Percentiles rank a stretch among this genome's conserved stretches.
phyloP scores from a whole-genome alignment of 2,888 invertebrate genomes.

The Boloria euphrosyne region DNA sequence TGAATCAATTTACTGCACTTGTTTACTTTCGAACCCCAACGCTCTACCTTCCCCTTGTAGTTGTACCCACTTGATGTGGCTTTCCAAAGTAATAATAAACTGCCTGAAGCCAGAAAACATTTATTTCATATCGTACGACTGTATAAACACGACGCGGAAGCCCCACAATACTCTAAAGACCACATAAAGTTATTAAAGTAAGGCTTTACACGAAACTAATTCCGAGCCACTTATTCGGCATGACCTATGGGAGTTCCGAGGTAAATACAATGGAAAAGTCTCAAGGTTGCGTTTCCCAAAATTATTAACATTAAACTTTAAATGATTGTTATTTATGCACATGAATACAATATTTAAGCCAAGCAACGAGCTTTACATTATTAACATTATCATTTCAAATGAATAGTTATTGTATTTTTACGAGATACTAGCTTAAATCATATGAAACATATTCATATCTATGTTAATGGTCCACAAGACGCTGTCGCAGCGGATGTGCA shows the following conservation, averaged over 20 bases:
- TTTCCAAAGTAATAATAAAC: slow-evolving; percentile 80
- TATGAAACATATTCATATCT: slow-evolving; percentile 38
- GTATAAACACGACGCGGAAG: slow-evolving; percentile 66
- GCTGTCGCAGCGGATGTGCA: slow-evolving; percentile 57
- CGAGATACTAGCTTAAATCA: not conserved
- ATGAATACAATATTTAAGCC: too few species aligned
- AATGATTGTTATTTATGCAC: too few species aligned
- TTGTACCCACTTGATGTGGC: slow-evolving; percentile 59
- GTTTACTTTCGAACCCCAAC: slow-evolving; percentile 73
- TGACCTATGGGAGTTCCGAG: slow-evolving; percentile 10
- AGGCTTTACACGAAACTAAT: slow-evolving; percentile 75
- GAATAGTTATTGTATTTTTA: not conserved
- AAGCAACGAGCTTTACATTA: too few species aligned
- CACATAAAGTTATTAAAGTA: slow-evolving; percentile 76
- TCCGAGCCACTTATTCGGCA: slow-evolving; percentile 44
- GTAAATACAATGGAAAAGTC: slow-evolving; percentile 32
- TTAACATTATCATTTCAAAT: too few species aligned
- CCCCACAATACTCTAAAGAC: slow-evolving; percentile 74
- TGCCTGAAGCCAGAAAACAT: slow-evolving; percentile 82
- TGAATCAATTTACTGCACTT: slow-evolving; percentile 71
- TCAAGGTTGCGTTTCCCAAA: slow-evolving; percentile 29
- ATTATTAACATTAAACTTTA: slow-evolving; percentile 6
- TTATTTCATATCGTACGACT: slow-evolving; percentile 73
- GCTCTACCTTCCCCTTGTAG: slow-evolving; percentile 58
- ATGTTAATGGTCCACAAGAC: slow-evolving; percentile 59